Base-by-base conservation (phyloP, 2,888 invertebrate species). In the Stenchaetothrips biformis region DNA sequence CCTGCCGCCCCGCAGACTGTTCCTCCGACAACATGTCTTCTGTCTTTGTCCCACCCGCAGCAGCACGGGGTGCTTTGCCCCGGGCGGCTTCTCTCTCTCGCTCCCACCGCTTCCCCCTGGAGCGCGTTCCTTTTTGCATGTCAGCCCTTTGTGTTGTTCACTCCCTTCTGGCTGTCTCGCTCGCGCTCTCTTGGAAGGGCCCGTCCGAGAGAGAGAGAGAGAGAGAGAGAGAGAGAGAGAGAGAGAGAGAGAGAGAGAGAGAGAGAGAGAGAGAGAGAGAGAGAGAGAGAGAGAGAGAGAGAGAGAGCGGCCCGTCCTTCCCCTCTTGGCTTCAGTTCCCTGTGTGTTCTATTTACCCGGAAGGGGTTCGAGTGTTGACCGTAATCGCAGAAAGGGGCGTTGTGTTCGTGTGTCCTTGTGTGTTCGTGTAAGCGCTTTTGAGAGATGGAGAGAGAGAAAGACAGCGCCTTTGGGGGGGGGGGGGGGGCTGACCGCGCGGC, bases 221-320 rank as follows among this genome's bases (percentile, higher is more conserved):
- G 48, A 9, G 78, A 25, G 13, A 78, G 80, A 67, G 74, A 80
- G 47, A 53, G 59, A 80, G 79, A 74, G 21, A n/a, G n/a, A n/a
- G n/a, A n/a, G n/a, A n/a, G n/a, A n/a, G n/a, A n/a, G n/a, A n/a
- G n/a, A n/a, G 16, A 13, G 53, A 3, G 53, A 9, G 16, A 16
- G 11, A 62, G 79, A 18, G 59, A 79, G 48, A 9, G 78, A 25
- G 47, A 80, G 74, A 82, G 79, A 80, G 59, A 80, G 78, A 80
- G 79, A 18, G 49, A 49, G 80, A 80, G 77, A 59, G 79, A 80
- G 81, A 79, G 79, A 47, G 74, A 49, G 49, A 49, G 49, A 49
- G 49, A 49, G 49, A n/a, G n/a, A n/a, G n/a, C 37, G 37, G 37
- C 37, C 37, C 37, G 1, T 37, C 37, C 37, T 37, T 37, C 48